Percentiles rank a stretch among this genome's conserved stretches.
These are phyloP conservation scores for Eudasyphora cyanicolor DNA, from an alignment of 2,888 invertebrate species.

Conservation along the genomic window DNA sequence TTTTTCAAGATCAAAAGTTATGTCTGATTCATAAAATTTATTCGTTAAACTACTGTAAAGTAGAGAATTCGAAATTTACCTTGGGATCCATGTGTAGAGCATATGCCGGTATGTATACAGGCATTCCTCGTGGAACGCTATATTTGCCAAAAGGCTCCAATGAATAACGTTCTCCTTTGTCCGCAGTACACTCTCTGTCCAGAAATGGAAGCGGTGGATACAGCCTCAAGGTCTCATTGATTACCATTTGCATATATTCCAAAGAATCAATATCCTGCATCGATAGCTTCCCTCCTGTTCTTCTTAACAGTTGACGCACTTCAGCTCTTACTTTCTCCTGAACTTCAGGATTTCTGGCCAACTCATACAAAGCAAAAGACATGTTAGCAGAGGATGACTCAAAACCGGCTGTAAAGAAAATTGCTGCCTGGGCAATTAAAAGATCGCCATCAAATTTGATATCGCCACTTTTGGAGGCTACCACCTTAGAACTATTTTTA, in stretches of 20 bases:
- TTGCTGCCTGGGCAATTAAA: constrained; percentile 78
- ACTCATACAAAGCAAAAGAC: constrained; percentile 79
- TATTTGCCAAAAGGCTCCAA: constrained; percentile 73
- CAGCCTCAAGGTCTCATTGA: constrained; percentile 76
- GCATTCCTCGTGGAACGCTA: constrained; percentile 75
- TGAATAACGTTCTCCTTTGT: constrained; percentile 67
- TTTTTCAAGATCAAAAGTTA: too few relatives aligned
- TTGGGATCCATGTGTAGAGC: constrained; percentile 77
- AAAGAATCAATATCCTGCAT: constrained; percentile 79
- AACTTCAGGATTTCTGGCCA: constrained; percentile 78
- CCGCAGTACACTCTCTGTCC: constrained; percentile 76
- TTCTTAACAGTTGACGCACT: constrained; percentile 75
- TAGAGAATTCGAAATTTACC: constrained; percentile 64
- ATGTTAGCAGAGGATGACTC: constrained; percentile 80
- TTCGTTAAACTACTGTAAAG: neutral
- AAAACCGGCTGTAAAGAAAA: constrained; percentile 79
- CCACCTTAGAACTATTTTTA: constrained; percentile 71
- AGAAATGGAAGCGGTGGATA: constrained; percentile 79
- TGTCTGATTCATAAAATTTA: neutral
- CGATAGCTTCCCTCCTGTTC: constrained; percentile 77
- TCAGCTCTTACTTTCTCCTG: constrained; percentile 80
- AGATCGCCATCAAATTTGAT: constrained; percentile 76
- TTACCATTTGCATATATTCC: constrained; percentile 80
- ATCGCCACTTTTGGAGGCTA: constrained; percentile 73
- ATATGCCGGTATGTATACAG: constrained; percentile 76